phyloP scores from a whole-genome alignment of 2,888 invertebrate species.

The Epirrhoe alternata region DNA sequence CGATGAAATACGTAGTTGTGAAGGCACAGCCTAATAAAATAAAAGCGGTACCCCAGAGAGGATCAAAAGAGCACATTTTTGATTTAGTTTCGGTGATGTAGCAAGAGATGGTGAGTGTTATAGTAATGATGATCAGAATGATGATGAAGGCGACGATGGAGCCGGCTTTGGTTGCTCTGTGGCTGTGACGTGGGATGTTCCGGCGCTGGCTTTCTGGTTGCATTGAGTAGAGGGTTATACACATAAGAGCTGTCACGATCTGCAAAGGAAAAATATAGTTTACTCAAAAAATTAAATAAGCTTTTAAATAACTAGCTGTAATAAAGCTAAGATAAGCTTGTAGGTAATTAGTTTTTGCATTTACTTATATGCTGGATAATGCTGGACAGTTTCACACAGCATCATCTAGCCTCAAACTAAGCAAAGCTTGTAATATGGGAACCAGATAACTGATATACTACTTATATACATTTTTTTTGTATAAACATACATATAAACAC shows the following conservation, averaged over 20 bases:
- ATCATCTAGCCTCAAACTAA: too few species aligned
- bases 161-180: slow-evolving; percentile 51
- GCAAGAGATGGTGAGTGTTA: slow-evolving; percentile 61
- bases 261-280: slow-evolving; percentile 47
- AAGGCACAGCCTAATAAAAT: slow-evolving; percentile 52
- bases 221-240: slow-evolving; percentile 68
- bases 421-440: too few species aligned
- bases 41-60: slow-evolving; percentile 61
- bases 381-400: too few species aligned
- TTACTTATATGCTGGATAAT: too few species aligned
- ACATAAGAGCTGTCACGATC: slow-evolving; percentile 65
- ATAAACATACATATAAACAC: too few species aligned
- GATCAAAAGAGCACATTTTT: slow-evolving; percentile 67
- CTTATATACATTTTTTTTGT: too few species aligned
- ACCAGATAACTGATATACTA: too few species aligned
- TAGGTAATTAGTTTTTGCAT: too few species aligned
- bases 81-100: slow-evolving; percentile 77
- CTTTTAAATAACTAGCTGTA: too few species aligned
- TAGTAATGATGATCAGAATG: slow-evolving; percentile 52
- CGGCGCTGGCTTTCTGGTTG: slow-evolving; percentile 62
- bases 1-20: slow-evolving; percentile 64
- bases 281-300: too few species aligned
- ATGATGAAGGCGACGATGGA: slow-evolving; percentile 64
- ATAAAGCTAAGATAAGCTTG: too few species aligned
- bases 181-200: slow-evolving; percentile 44